Conservation (phyloP, 2,797 vertebrate species). For the Enteromius argenteus region DNA sequence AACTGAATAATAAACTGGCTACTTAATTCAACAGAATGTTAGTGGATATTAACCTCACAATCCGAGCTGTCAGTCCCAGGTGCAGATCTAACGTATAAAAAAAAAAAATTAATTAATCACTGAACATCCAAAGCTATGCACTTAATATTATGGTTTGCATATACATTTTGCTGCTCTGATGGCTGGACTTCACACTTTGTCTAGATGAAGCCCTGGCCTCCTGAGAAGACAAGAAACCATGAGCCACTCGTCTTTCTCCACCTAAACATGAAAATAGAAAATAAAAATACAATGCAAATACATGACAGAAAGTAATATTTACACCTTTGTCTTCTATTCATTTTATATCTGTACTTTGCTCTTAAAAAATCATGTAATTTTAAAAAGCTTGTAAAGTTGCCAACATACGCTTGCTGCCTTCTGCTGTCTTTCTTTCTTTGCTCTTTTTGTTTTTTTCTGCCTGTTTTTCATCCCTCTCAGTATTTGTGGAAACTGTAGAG, state of each 20-base stretch:
- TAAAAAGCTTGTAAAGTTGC: neutral
- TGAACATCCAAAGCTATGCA: neutral
- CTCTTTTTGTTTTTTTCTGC: slow-evolving; percentile 31
- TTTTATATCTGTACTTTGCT: neutral
- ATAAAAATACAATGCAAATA: neutral
- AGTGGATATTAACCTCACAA: slow-evolving; percentile 70
- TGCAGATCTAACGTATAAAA: slow-evolving; percentile 17
- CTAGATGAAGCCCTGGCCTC: slow-evolving; percentile 61
- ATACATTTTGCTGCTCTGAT: slow-evolving; percentile 69
- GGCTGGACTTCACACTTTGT: slow-evolving; percentile 62
- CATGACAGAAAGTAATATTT: neutral
- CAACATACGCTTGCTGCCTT: slow-evolving; percentile 44
- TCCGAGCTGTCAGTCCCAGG: slow-evolving; percentile 66
- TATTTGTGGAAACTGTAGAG: neutral
- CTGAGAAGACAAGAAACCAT: slow-evolving; percentile 60
- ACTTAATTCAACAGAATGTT: neutral
- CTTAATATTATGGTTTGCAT: slow-evolving; percentile 47
- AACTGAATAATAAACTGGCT: neutral
- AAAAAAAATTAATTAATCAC: slow-evolving; percentile 8
- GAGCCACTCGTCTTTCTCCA: slow-evolving; percentile 59
- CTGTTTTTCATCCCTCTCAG: slow-evolving; percentile 20
- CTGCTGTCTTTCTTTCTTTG: slow-evolving; percentile 42
- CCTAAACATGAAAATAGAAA: slow-evolving; percentile 48
- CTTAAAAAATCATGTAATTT: neutral
- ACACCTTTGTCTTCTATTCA: neutral